Base-by-base conservation (phyloP, 2,888 invertebrate genomes). In the Blastobasis lacticolella region DNA sequence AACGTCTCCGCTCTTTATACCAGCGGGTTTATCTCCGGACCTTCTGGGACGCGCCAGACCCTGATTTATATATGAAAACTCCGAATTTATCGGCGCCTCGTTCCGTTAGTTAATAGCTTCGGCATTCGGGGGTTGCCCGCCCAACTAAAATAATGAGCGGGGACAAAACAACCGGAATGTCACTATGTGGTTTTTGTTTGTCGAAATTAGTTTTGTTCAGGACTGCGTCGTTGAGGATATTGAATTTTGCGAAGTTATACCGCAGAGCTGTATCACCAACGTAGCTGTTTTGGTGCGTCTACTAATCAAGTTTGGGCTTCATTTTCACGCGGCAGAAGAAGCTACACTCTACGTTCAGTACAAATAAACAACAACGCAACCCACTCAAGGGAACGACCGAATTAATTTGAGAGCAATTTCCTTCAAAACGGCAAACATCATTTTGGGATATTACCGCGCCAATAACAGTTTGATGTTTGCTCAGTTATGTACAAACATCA, bases 1-100 rank as follows among this genome's bases (percentile, higher is more conserved):
- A 74, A 76, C 73, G 73, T 67, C 71, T 56, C 60, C 63, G 69
- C 70, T 75, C 73, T 74, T 72, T 71, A 71, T 75, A 70, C 69
- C 67, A 66, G 63, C 62, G 69, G 67, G 75, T 78, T 81, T 81
- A 81, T 80, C 78, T 77, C 59, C 61, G 64, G 66, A 74, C 73
- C 76, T 73, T 75, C 70, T 70, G 74, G 74, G 71, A 67, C 71
- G 64, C 63, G 70, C 69, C 71, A 61, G 67, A 66, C 73, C 73
- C 74, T 79, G 80, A 82, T 83, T 83, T 83, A 83, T 80, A 78
- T 71, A 75, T 76, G 71, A 75, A 78, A 79, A 79, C 69, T 76
- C 71, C 64, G 63, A 74, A 83, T 81, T 78, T 81, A 82, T 77
- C 70, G 73, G 71, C 63, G 71, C 65, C 68, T 70, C 57, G 63